Percentiles rank a stretch among this genome's conserved stretches.
Conservation (phyloP, 2,797 vertebrate species). For the Cynopterus sphinx region DNA sequence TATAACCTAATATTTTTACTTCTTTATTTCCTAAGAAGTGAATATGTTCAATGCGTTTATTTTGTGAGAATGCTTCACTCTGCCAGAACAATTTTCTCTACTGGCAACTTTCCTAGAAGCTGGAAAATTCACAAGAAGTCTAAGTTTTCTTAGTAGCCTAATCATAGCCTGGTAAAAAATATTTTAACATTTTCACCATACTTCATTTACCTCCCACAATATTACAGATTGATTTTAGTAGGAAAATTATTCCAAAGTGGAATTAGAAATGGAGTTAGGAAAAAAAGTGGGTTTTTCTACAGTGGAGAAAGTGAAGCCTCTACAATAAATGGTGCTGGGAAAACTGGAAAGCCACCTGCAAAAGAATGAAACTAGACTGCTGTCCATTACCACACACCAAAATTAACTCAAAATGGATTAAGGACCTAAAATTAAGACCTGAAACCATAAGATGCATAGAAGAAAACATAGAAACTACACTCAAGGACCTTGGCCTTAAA, state of each 20-base stretch:
- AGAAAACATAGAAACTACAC: no score
- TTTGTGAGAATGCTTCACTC: not conserved
- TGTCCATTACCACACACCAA: no score
- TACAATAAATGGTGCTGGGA: no score
- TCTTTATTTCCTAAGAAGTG: not conserved
- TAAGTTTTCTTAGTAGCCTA: not conserved
- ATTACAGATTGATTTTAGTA: not conserved
- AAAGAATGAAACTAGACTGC: no score
- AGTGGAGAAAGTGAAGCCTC: no score
- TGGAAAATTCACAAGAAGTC: not conserved
- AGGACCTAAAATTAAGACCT: no score
- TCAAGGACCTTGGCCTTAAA: no score
- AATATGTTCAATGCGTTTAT: not conserved
- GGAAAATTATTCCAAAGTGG: not conserved
- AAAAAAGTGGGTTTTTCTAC: not conserved
- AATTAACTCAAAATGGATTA: no score
- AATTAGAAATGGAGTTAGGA: not conserved
- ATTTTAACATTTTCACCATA: not conserved
- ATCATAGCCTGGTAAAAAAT: not conserved
- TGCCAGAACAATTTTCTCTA: not conserved
- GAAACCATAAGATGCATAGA: no score
- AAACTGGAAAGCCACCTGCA: no score
- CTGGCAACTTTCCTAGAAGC: slow-evolving; percentile 9
- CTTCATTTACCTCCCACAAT: not conserved
- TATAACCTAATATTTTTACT: not conserved